phyloP scores from a whole-genome alignment of 2,113 vertebrate species.

The Plectropomus leopardus region DNA sequence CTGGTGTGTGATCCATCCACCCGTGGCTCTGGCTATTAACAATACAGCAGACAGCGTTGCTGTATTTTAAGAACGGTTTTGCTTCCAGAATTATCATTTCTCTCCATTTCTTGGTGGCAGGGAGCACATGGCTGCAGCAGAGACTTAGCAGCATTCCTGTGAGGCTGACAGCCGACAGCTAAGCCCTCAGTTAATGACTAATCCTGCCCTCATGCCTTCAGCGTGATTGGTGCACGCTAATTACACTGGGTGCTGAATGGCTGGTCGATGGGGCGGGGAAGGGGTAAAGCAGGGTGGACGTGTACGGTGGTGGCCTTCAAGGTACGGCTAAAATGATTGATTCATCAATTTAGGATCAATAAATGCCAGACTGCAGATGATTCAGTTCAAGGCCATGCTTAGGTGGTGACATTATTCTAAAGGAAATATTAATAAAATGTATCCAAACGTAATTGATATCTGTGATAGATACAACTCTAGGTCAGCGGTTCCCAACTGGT shows the following conservation, averaged over 20 bases:
- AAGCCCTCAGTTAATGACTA: slow-evolving; percentile 72
- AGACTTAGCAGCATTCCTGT: slow-evolving; percentile 65
- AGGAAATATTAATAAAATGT: no score
- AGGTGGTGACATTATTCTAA: no score
- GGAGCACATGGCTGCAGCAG: slow-evolving; percentile 11
- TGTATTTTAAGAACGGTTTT: slow-evolving; percentile 26
- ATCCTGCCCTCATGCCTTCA: slow-evolving; percentile 70
- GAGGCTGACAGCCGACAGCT: slow-evolving; percentile 69
- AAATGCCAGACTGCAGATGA: no score
- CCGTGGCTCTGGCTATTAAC: slow-evolving; percentile 29
- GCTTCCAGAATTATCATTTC: slow-evolving; percentile 14
- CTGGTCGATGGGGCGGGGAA: neutral
- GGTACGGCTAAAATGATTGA: neutral
- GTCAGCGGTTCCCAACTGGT: no score
- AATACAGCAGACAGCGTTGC: slow-evolving; percentile 11
- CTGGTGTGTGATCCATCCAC: slow-evolving; percentile 21
- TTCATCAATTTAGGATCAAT: no score
- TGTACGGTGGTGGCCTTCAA: neutral
- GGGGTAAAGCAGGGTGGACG: neutral
- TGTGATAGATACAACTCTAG: no score
- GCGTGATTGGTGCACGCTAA: slow-evolving; percentile 73
- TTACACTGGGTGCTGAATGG: slow-evolving; percentile 58
- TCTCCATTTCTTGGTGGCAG: slow-evolving; percentile 11
- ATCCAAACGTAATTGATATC: no score
- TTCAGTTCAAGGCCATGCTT: no score